Evolutionary conservation across 2,888 invertebrate genomes (phyloP).

Genomic region (Pandemis heparana): DNA sequence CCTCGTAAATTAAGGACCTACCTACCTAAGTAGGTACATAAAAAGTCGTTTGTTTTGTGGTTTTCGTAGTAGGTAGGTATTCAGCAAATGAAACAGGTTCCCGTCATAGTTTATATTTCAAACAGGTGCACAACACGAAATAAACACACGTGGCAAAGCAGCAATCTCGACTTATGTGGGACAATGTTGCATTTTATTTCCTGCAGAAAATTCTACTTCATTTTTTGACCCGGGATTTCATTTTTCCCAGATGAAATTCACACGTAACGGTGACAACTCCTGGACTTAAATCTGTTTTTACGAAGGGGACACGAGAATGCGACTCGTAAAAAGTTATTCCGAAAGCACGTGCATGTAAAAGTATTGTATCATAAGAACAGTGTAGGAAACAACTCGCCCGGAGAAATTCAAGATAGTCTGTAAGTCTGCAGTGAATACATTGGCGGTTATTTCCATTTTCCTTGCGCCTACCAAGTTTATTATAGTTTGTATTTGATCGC

Average conservation of each 20-base stretch:
- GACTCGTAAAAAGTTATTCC: slow-evolving; percentile 43
- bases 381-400: slow-evolving; percentile 63
- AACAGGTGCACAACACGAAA: slow-evolving; percentile 9
- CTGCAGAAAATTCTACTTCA: slow-evolving; percentile 52
- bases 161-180: slow-evolving; percentile 45
- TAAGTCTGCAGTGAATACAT: slow-evolving; percentile 59
- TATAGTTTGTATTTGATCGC: slow-evolving; percentile 62
- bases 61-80: background rate
- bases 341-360: slow-evolving; percentile 57
- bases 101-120: slow-evolving; percentile 4
- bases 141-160: slow-evolving; percentile 24
- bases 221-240: slow-evolving; percentile 60
- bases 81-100: background rate
- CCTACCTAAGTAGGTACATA: too few relatives aligned
- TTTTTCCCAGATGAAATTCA: slow-evolving; percentile 60
- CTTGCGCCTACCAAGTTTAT: slow-evolving; percentile 60
- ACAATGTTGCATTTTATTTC: slow-evolving; percentile 58
- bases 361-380: slow-evolving; percentile 66
- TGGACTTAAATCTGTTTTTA: slow-evolving; percentile 39
- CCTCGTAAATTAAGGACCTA: too few relatives aligned
- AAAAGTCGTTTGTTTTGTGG: background rate
- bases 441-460: slow-evolving; percentile 60
- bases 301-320: slow-evolving; percentile 33
- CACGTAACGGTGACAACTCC: slow-evolving; percentile 36
- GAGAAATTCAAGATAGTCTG: slow-evolving; percentile 59